phyloP scores from a whole-genome alignment of 2,113 vertebrate species.

The Catagonus wagneri region DNA sequence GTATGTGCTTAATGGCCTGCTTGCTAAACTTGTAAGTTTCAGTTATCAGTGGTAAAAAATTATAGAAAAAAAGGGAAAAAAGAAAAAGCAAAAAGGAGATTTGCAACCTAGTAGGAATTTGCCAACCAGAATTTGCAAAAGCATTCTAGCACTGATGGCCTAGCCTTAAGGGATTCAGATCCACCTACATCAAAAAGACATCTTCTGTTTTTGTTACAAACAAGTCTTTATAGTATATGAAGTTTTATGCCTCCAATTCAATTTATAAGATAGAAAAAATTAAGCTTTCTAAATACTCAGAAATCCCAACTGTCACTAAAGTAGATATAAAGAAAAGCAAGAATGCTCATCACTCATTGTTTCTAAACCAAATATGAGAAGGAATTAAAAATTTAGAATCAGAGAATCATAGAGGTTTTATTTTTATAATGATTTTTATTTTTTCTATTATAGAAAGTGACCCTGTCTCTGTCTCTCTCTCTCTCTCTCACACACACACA shows the following conservation, averaged over 20 bases:
- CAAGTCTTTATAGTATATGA: slow-evolving; percentile 20
- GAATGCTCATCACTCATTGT: not conserved
- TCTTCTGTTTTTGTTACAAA: slow-evolving; percentile 22
- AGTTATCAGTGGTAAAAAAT: not conserved
- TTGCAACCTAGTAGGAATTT: slow-evolving; percentile 30
- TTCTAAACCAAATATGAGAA: slow-evolving; percentile 55
- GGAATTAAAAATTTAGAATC: slow-evolving; percentile 53
- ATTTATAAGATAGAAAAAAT: slow-evolving; percentile 35
- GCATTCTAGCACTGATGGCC: not conserved
- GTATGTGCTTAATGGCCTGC: not conserved
- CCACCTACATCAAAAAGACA: slow-evolving; percentile 37
- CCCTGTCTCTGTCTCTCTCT: no score
- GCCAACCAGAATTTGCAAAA: slow-evolving; percentile 25
- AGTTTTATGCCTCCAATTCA: slow-evolving; percentile 47
- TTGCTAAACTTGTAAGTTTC: slow-evolving; percentile 16
- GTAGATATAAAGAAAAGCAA: slow-evolving; percentile 27
- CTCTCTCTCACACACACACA: no score
- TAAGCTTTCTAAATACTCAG: slow-evolving; percentile 46
- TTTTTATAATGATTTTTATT: no score
- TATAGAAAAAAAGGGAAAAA: not conserved
- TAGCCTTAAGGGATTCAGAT: not conserved
- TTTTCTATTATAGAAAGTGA: no score
- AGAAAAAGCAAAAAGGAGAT: not conserved
- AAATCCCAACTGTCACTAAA: slow-evolving; percentile 45
- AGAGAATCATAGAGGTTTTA: not conserved